Evolutionary conservation across 2,797 vertebrate species (phyloP).

Genomic region (Gymnodraco acuticeps): DNA sequence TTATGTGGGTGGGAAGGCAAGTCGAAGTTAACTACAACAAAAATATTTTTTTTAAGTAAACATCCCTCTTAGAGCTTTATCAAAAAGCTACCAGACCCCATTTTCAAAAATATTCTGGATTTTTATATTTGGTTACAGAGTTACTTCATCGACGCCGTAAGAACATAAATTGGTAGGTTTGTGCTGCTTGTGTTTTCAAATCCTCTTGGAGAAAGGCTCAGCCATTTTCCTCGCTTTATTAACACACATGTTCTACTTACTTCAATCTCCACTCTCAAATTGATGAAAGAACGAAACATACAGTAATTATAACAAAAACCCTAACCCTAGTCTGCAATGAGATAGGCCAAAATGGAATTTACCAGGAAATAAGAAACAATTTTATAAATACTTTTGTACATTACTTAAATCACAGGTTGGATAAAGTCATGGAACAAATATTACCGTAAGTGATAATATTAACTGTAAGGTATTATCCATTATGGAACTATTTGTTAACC

Average conservation of each 20-base stretch:
- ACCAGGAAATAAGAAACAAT: not conserved
- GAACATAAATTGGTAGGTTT: not conserved
- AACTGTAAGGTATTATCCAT: not conserved
- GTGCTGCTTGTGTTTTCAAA: not conserved
- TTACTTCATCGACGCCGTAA: not conserved
- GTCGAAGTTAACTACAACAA: not conserved
- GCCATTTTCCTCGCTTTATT: slow-evolving; percentile 6
- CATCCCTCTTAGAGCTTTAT: not conserved
- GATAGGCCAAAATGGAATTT: not conserved
- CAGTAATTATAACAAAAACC: too few species aligned
- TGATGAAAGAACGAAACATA: not conserved
- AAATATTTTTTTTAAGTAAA: not conserved
- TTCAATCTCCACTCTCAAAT: not conserved
- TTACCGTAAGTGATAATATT: not conserved
- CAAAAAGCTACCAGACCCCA: not conserved
- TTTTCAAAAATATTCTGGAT: not conserved
- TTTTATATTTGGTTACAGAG: not conserved
- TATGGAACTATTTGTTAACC: too few species aligned
- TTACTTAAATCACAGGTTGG: not conserved
- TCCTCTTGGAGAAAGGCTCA: not conserved
- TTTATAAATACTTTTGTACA: not conserved
- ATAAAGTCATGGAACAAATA: not conserved
- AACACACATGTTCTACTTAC: not conserved
- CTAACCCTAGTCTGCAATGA: not conserved
- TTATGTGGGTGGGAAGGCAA: not conserved